Percentiles rank a stretch among this genome's conserved stretches.
phyloP scores from a whole-genome alignment of 2,888 invertebrate species.

The Drosophila merina region DNA sequence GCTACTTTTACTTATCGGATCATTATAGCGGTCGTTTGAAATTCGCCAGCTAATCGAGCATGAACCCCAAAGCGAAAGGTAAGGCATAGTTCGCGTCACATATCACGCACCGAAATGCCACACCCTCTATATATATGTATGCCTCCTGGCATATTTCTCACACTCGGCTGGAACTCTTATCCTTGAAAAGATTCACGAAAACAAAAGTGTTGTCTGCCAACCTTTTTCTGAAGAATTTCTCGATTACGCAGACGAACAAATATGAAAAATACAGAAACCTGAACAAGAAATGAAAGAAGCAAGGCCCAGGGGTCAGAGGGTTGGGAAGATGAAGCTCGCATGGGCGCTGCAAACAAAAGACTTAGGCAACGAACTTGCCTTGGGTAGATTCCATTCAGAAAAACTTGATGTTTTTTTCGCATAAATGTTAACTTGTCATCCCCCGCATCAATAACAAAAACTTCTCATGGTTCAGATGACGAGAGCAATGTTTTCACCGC shows the following conservation, averaged over 20 bases:
- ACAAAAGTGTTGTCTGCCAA: conserved; percentile 63
- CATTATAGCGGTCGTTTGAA: conserved; percentile 67
- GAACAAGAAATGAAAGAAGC: conserved; percentile 18
- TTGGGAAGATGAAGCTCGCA: conserved; percentile 10
- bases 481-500: conserved; percentile 34
- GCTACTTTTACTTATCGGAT: conserved; percentile 80
- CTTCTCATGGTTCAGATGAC: conserved; percentile 28
- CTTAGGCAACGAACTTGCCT: conserved; percentile 43
- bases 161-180: conserved; percentile 45
- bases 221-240: conserved; percentile 63
- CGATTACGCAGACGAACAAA: conserved; percentile 34
- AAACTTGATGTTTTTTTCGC: conserved; percentile 25
- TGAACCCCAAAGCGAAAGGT: conserved; percentile 72
- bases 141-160: conserved; percentile 51
- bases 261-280: conserved; percentile 23
- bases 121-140: conserved; percentile 36
- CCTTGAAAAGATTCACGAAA: conserved; percentile 61
- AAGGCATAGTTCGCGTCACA: conserved; percentile 14
- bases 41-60: conserved; percentile 74
- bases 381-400: conserved; percentile 12
- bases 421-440: conserved; percentile 32
- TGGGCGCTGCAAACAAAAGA: conserved; percentile 44
- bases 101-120: conserved; percentile 43
- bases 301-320: not conserved
- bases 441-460: conserved; percentile 9